Conservation (phyloP, 2,888 invertebrate species). For the Trachelus tabidus region DNA sequence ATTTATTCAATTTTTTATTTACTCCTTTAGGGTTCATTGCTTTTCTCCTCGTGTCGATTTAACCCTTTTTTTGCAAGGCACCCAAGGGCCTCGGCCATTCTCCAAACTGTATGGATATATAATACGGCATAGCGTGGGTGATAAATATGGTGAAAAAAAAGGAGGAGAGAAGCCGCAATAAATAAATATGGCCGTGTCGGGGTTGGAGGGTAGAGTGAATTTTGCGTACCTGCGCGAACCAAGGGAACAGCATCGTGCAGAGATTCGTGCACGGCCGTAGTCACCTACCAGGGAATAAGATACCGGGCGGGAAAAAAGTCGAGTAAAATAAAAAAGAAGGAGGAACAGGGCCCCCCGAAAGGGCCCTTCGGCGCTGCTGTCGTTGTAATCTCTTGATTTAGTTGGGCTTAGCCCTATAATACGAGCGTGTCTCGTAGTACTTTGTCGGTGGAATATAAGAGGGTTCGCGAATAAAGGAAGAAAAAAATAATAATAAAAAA, state of each 20-base stretch:
- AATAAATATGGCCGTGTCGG: conserved; percentile 38
- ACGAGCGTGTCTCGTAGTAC: not conserved
- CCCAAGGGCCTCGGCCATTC: not conserved
- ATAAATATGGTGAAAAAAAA: conserved; percentile 43
- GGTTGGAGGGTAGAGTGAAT: not conserved
- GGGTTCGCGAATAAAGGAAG: not conserved
- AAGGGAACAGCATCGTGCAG: not conserved
- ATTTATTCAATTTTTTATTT: not conserved
- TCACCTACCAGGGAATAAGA: not conserved
- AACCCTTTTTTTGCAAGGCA: not conserved
- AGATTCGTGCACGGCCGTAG: not conserved
- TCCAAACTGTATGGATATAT: not conserved
- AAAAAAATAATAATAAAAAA: not conserved
- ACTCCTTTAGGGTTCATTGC: not conserved
- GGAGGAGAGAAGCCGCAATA: conserved; percentile 36
- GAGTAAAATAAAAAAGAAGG: not conserved
- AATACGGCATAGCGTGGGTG: conserved; percentile 18
- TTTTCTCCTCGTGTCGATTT: not conserved
- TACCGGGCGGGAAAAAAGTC: not conserved
- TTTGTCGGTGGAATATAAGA: not conserved
- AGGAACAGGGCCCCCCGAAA: conserved; percentile 11
- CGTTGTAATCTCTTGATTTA: conserved; percentile 46
- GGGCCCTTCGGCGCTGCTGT: conserved; percentile 27
- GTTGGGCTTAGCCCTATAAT: conserved; percentile 31
- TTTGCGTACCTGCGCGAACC: not conserved